These are phyloP conservation scores for Trachelus iudaicus DNA, from an alignment of 2,888 invertebrate genomes.

Conservation along the genomic window DNA sequence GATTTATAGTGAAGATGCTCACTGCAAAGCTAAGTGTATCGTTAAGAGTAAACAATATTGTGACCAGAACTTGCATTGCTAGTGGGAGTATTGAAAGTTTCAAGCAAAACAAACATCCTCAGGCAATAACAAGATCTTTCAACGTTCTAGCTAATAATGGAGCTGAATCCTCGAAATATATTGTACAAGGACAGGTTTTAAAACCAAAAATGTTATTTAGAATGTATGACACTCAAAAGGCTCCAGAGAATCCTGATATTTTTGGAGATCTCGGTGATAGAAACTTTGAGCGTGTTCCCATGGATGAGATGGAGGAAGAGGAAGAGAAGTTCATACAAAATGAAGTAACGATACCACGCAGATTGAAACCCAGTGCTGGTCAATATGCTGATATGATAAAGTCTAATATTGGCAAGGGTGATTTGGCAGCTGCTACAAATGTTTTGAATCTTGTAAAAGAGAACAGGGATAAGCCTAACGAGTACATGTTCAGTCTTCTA, in stretches of 20 bases:
- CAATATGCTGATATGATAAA: constrained; percentile 81
- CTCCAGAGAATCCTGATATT: constrained; percentile 33
- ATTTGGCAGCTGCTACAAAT: constrained; percentile 81
- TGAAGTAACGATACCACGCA: constrained; percentile 31
- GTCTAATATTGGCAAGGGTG: constrained; percentile 71
- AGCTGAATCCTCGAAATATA: not conserved
- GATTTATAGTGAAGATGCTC: constrained; percentile 8
- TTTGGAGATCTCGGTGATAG: constrained; percentile 47
- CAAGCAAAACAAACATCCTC: not conserved
- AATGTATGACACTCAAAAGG: constrained; percentile 4
- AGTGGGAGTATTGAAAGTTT: not conserved
- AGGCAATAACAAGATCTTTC: not conserved
- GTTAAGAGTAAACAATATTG: constrained; percentile 14
- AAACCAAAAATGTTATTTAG: not conserved
- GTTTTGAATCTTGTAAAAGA: constrained; percentile 83
- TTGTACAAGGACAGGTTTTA: not conserved
- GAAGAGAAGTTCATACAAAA: constrained; percentile 47
- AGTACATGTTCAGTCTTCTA: constrained; percentile 84
- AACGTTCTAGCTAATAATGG: not conserved
- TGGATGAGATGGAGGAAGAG: constrained; percentile 48
- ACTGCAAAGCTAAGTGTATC: constrained; percentile 16
- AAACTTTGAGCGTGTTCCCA: constrained; percentile 38
- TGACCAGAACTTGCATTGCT: constrained; percentile 6
- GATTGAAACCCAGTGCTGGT: constrained; percentile 69
- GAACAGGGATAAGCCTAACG: constrained; percentile 82